These are phyloP conservation scores for Ennomos erosarius DNA, from an alignment of 2,888 invertebrate species.

Conservation along the genomic window DNA sequence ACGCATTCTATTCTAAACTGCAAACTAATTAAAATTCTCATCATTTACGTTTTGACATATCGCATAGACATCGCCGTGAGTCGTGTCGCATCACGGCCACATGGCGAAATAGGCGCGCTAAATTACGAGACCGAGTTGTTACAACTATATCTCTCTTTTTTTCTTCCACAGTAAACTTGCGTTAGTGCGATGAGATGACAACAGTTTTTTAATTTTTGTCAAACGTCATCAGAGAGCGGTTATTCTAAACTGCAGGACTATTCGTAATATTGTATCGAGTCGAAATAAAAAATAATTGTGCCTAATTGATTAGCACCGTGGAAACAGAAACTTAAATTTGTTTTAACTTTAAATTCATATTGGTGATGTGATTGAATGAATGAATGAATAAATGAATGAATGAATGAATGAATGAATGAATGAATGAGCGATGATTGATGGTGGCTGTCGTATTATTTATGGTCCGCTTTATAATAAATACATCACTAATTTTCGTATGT, in stretches of 20 bases:
- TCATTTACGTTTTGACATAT: conserved; percentile 41
- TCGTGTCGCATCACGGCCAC: conserved; percentile 35
- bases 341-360: too few relatives aligned
- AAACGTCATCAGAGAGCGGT: conserved; percentile 8
- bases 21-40: conserved; percentile 26
- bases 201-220: conserved; percentile 1
- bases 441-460: too few relatives aligned
- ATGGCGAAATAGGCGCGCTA: conserved; percentile 41
- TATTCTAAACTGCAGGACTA: conserved; percentile 8
- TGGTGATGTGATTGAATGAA: too few relatives aligned
- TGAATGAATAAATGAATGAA: too few relatives aligned
- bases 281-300: neutral
- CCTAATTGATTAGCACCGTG: too few relatives aligned
- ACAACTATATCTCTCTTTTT: conserved; percentile 35
- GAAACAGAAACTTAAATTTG: too few relatives aligned
- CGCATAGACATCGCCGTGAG: conserved; percentile 13
- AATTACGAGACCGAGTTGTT: conserved; percentile 37
- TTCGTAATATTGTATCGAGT: conserved; percentile 1
- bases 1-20: conserved; percentile 1
- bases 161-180: conserved; percentile 36
- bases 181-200: conserved; percentile 25
- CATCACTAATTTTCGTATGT: too few relatives aligned
- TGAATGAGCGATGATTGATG: too few relatives aligned
- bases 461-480: too few relatives aligned
- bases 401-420: too few relatives aligned